Evolutionary conservation across 53 echinoderm and acorn worm species (phyloP).

Genomic region (Paracentrotus lividus): DNA sequence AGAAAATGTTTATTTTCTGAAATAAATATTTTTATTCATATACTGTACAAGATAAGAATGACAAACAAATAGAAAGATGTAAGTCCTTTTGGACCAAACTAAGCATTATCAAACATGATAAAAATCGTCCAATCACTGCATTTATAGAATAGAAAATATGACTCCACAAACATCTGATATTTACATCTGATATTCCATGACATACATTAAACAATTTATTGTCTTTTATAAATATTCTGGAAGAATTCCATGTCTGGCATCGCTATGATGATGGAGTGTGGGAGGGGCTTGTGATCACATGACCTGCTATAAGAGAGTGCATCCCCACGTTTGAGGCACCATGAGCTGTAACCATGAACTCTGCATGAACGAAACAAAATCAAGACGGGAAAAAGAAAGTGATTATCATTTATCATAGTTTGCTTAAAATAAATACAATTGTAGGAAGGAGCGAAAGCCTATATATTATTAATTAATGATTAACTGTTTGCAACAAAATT

Average conservation of each 20-base stretch:
- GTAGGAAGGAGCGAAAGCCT: too few species aligned
- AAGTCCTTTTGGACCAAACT: too few species aligned
- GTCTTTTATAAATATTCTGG: not conserved
- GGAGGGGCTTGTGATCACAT: not conserved
- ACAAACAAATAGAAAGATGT: too few species aligned
- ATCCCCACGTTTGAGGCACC: slow-evolving; percentile 53
- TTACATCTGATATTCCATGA: not conserved
- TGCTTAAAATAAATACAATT: too few species aligned
- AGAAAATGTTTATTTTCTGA: too few species aligned
- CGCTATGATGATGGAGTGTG: not conserved
- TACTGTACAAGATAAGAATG: too few species aligned
- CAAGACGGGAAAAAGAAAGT: not conserved
- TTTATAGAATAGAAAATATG: too few species aligned
- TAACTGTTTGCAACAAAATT: too few species aligned
- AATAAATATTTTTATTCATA: too few species aligned
- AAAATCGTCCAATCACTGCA: too few species aligned
- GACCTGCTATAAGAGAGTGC: slow-evolving; percentile 24
- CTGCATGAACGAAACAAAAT: slow-evolving; percentile 5
- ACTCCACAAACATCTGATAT: not conserved
- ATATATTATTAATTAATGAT: too few species aligned
- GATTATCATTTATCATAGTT: not conserved
- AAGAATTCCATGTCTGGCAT: not conserved
- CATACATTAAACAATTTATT: not conserved
- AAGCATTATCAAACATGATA: too few species aligned
- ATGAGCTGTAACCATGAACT: slow-evolving; percentile 19